These are phyloP conservation scores for Vandiemenella viatica DNA, from an alignment of 2,888 invertebrate species.

Conservation along the genomic window DNA sequence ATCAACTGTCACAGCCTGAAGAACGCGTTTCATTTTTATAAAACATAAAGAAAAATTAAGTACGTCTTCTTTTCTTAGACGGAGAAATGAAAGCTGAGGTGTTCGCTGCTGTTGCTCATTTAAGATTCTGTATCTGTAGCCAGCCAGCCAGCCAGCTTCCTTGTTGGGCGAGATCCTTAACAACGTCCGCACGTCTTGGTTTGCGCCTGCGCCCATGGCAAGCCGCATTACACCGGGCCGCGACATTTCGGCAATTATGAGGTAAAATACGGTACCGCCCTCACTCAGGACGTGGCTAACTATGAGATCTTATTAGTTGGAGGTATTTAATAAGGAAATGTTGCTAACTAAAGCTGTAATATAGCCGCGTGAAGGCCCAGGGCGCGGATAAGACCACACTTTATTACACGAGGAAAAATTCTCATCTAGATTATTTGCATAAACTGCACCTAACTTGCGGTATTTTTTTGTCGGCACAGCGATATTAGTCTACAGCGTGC, in stretches of 20 bases:
- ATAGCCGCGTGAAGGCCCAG: conserved; percentile 14
- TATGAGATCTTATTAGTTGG: conserved; percentile 28
- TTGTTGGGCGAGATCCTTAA: too few relatives aligned
- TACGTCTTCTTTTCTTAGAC: too few relatives aligned
- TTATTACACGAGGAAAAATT: conserved; percentile 31
- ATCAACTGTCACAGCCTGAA: too few relatives aligned
- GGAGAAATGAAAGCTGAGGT: too few relatives aligned
- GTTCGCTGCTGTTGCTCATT: too few relatives aligned
- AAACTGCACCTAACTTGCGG: conserved; percentile 29
- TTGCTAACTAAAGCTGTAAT: conserved; percentile 25
- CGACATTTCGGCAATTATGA: conserved; percentile 12
- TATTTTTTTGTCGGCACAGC: conserved; percentile 19
- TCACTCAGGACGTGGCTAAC: conserved; percentile 13
- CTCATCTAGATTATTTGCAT: conserved; percentile 35
- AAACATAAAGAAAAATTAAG: too few relatives aligned
- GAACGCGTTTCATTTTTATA: too few relatives aligned
- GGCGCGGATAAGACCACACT: conserved; percentile 28
- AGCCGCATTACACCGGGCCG: conserved; percentile 3
- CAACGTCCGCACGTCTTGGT: not conserved
- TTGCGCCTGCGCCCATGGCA: not conserved
- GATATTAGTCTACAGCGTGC: conserved; percentile 18
- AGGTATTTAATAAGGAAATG: conserved; percentile 32
- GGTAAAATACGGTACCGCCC: conserved; percentile 16
- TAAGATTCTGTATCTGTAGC: too few relatives aligned
- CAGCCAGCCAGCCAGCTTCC: too few relatives aligned